phyloP scores from a whole-genome alignment of 2,888 invertebrate species.

The Hypena proboscidalis region DNA sequence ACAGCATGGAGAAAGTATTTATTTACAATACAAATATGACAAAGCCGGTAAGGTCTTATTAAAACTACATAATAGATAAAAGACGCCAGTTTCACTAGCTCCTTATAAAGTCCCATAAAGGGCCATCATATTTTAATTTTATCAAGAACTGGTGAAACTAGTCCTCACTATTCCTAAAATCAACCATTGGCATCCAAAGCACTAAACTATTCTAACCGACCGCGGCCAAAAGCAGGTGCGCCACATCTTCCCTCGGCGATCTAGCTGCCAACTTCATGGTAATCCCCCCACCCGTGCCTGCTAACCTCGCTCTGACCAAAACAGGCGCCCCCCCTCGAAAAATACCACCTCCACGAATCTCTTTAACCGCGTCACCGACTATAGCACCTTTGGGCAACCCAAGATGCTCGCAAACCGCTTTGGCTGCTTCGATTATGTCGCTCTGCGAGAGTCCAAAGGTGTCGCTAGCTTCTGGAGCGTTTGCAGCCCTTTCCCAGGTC shows the following conservation, averaged over 20 bases:
- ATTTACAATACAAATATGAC: no score
- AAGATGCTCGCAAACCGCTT: constrained; percentile 72
- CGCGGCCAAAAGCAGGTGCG: constrained; percentile 94
- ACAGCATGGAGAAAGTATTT: no score
- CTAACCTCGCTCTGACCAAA: constrained; percentile 92
- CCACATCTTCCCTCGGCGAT: constrained; percentile 93
- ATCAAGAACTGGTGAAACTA: no score
- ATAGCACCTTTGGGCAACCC: constrained; percentile 66
- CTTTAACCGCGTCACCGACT: constrained; percentile 72
- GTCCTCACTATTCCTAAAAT: no score
- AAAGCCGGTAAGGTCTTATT: no score
- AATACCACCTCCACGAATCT: constrained; percentile 86
- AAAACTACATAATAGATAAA: no score
- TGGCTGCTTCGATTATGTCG: constrained; percentile 68
- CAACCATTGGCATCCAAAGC: no score
- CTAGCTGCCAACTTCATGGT: constrained; percentile 97
- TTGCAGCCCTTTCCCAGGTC: constrained; percentile 91
- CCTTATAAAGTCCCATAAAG: no score
- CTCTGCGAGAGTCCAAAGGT: constrained; percentile 93
- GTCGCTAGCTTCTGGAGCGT: constrained; percentile 92
- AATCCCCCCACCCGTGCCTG: constrained; percentile 91
- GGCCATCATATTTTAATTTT: no score
- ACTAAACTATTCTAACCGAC: no score
- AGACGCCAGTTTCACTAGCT: no score
- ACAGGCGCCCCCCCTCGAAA: constrained; percentile 97